Evolutionary conservation across 2,888 invertebrate species (phyloP), one percentile per base, ranked within the genome.

Genomic region (Parnassius orleans): DNA sequence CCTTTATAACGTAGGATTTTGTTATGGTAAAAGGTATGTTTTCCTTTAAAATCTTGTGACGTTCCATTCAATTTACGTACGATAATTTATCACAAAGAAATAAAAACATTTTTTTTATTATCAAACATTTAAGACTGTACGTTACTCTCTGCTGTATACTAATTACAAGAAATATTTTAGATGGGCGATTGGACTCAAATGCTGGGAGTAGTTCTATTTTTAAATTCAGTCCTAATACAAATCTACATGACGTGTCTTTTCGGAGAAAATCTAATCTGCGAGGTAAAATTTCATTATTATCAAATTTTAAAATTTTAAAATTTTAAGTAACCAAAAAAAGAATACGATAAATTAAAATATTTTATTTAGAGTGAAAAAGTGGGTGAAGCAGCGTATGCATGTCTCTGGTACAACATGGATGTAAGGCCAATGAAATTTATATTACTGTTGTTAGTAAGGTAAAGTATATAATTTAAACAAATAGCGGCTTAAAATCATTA

Each of bases 211-310:
- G 59, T 86, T 12, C 70, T 87, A 41, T 87, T 87, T 65, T 70
- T 87, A 3, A 58, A 71, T 2, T 84, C 86, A 1, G 80, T 86
- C 5, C 65, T 87, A 1, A 53, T 86, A 44, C 87, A 87, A 74
- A 84, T 87, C 62, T 69, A 87, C 42, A 84, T 84, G 80, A 86
- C 86, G 78, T 83, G 87, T 65, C 76, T 83, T 5, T 87, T 84
- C 56, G 87, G 87, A 2, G 87, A 87, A 76, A 79, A 81, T 63
- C 70, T 87, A 42, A 83, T 86, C 56, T 72, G 72, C 67, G 82
- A 86, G 78, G 87, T 85, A 76, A 69, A 1, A 47, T 41, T 41
- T 1, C 33, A n/a, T 46, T 53, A 44, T 48, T 2, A 60, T n/a
- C 44, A n/a, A n/a, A n/a, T n/a, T n/a, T n/a, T 42, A 43, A 9